Evolutionary conservation across 2,797 vertebrate species (phyloP).

Genomic region (Chaetodon trifasciatus): DNA sequence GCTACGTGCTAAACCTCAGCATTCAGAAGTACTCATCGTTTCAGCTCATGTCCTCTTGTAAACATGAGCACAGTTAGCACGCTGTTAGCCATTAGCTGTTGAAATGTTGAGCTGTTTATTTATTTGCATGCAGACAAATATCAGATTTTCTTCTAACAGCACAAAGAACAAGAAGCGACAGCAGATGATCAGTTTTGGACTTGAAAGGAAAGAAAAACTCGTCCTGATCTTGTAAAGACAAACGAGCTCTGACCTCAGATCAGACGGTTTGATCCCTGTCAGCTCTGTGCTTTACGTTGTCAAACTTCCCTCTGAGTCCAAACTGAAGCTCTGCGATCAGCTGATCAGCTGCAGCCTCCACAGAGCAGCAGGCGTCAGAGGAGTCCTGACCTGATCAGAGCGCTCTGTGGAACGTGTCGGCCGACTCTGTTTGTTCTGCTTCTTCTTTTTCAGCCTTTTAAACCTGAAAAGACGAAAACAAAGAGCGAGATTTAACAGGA

Average conservation of each 20-base stretch:
- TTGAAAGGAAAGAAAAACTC: background rate
- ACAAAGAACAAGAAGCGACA: background rate
- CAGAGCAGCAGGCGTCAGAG: background rate
- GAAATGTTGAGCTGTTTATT: no score
- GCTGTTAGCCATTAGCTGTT: no score
- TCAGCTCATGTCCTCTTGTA: no score
- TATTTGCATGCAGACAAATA: no score
- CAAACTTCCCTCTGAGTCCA: background rate
- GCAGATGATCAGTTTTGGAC: background rate
- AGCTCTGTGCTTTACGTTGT: no score
- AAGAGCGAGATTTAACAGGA: no score
- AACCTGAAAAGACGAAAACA: background rate
- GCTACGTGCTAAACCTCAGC: no score
- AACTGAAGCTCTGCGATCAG: no score
- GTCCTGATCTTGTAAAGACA: background rate
- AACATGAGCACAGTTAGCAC: no score
- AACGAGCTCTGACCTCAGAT: background rate
- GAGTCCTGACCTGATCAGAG: background rate
- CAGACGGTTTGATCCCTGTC: no score
- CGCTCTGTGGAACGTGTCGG: accelerated
- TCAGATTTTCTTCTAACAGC: background rate
- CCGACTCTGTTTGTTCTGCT: background rate
- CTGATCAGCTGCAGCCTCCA: no score
- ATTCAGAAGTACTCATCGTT: no score
- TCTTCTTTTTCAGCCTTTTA: background rate